Base-by-base conservation (phyloP, 2,113 vertebrate genomes). In the Epinephelus moara region DNA sequence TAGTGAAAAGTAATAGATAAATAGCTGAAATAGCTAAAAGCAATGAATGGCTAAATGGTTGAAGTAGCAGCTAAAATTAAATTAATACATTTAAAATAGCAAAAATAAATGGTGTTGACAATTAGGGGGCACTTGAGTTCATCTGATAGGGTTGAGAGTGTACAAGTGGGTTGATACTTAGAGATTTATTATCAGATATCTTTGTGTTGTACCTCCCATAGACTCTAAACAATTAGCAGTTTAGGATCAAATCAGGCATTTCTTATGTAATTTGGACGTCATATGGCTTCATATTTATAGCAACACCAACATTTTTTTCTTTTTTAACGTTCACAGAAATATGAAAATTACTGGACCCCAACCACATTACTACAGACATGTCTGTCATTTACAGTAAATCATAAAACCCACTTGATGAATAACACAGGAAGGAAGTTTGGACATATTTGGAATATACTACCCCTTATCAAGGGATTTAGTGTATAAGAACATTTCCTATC, bases 401-500 rank as follows among this genome's bases (percentile, higher is more conserved):
- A 75, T 57, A 78, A 90, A 87, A 59, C 15, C 15, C 11, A 30
- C 67, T 64, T 70, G 61, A 76, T 74, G 47, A 75, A 84, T 80
- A 72, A 45, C 33, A 70, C 53, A 78, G 60, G 13, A 33, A 80
- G 62, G 69, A 75, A 49, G 59, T 79, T 76, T 70, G 30, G 55
- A 70, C 61, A 75, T 42, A 74, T 68, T 75, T 77, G 67, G 67
- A 87, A 84, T 50, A 67, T 53, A 52, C 62, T 53, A 50, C 18
- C 6, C 19, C 77, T 78, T 80, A 92, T 83, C 37, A 61, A 60
- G 79, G 82, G 83, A 81, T 90, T 88, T 76, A 68, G 72, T 61
- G 30, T 77, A 15, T 70, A 75, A 84, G 77, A 86, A 72, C 63
- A 52, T 75, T 91, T 93, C 87, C 88, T 85, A 64, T 80, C 61